Evolutionary conservation across 2,888 invertebrate species (phyloP).

Genomic region (Geotrupes spiniger): DNA sequence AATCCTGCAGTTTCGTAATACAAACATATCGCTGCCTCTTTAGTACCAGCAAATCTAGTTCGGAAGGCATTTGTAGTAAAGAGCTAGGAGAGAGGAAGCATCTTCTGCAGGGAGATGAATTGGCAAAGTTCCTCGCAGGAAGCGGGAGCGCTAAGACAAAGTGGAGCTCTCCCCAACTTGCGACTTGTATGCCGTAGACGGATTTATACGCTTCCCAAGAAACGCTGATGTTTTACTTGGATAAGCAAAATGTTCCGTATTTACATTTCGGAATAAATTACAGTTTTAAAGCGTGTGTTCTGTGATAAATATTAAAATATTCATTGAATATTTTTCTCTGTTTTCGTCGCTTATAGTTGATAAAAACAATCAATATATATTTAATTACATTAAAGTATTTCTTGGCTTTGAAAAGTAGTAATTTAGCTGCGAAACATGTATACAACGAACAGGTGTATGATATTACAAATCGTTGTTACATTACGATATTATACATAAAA

Average conservation of each 20-base stretch:
- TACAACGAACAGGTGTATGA: no score
- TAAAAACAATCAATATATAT: no score
- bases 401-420: no score
- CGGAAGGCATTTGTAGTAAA: conserved; percentile 50
- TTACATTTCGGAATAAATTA: no score
- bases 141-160: conserved; percentile 47
- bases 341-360: no score
- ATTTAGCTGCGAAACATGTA: no score
- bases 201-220: conserved; percentile 24
- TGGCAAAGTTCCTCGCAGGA: conserved; percentile 47
- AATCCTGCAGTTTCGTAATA: conserved; percentile 44
- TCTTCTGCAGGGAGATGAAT: conserved; percentile 49
- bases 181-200: conserved; percentile 24
- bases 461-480: no score
- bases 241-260: conserved; percentile 22
- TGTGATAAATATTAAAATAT: no score
- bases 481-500: no score
- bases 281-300: no score
- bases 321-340: no score
- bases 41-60: conserved; percentile 47
- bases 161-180: conserved; percentile 35
- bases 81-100: conserved; percentile 47
- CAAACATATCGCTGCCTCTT: conserved; percentile 48
- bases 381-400: no score
- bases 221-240: conserved; percentile 25